Evolutionary conservation across 1,140 invertebrate genomes (phyloP), one percentile per base, ranked within the genome.

Genomic region (Ceratina calcarata): DNA sequence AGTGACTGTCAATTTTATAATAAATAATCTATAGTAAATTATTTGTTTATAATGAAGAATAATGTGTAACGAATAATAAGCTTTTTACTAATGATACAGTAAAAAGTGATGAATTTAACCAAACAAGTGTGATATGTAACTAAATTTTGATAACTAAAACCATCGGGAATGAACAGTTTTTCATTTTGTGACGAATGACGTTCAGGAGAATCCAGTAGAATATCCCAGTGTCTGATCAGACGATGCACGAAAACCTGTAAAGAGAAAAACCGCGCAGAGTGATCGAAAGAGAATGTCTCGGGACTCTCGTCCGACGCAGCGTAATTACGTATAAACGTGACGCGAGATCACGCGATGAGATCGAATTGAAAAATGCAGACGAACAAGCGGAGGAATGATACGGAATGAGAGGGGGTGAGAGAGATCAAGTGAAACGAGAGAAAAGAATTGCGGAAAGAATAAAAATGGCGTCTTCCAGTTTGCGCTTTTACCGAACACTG

Each of bases 391-490:
- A 45, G n/a, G 60, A 45, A 24, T 32, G 27, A 8, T 16, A 78
- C 4, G 0, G 3, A 58, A 32, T 4, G 4, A 2, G 27, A 32
- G 27, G 4, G 27, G 4, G 27, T 2, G 27, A 37, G 3, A 24
- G 18, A 37, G 12, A 8, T 13, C 10, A 37, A 65, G 6, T n/a
- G 22, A 22, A 20, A 7, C 3, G 22, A 66, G 22, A 13, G n/a
- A n/a, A n/a, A n/a, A n/a, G 24, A 32, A 32, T 32, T 32, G 27
- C 27, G 13, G 8, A 67, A 53, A 57, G 68, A 60, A 68, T 62
- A 70, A 74, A 84, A 86, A 81, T 76, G 84, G 84, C 85, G 85
- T 86, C 85, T 86, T 86, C 85, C 85, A 86, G 81, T 72, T 86
- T 86, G 85, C 84, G 80, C 81, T 86, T 86, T 83, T 80, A 76